These are phyloP conservation scores for Menidia beryllina DNA, from an alignment of 2,113 vertebrate species.

Conservation along the genomic window DNA sequence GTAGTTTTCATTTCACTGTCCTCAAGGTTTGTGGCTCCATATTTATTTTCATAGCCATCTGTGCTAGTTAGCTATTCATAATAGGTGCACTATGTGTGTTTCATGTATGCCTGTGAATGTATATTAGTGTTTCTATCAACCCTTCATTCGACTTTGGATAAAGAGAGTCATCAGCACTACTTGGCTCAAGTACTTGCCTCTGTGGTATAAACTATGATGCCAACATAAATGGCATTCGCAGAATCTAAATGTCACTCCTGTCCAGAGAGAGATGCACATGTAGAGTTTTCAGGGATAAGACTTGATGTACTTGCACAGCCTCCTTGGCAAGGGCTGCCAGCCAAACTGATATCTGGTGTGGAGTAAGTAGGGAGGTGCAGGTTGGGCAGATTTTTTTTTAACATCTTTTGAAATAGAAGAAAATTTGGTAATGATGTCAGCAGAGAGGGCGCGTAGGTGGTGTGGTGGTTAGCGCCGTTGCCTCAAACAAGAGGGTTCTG, in stretches of 20 bases:
- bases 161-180: constrained; percentile 75
- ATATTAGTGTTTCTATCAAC: constrained; percentile 61
- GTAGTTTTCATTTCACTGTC: constrained; percentile 78
- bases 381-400: constrained; percentile 65
- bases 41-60: constrained; percentile 84
- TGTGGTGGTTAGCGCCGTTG: no score
- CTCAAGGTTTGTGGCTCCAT: constrained; percentile 78
- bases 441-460: no score
- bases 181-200: constrained; percentile 67
- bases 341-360: constrained; percentile 79
- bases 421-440: no score
- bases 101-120: constrained; percentile 40
- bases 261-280: constrained; percentile 64
- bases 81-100: constrained; percentile 62
- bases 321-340: constrained; percentile 64
- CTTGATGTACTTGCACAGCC: constrained; percentile 66
- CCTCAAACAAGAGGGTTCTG: no score
- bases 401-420: no score
- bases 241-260: constrained; percentile 78
- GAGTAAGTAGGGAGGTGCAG: constrained; percentile 73
- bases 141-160: constrained; percentile 67
- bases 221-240: constrained; percentile 77
- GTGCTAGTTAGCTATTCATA: constrained; percentile 81
- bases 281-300: constrained; percentile 68
- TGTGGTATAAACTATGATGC: constrained; percentile 66